These are phyloP conservation scores for Drosophila anomalata DNA, from an alignment of 2,888 invertebrate genomes.

Conservation along the genomic window DNA sequence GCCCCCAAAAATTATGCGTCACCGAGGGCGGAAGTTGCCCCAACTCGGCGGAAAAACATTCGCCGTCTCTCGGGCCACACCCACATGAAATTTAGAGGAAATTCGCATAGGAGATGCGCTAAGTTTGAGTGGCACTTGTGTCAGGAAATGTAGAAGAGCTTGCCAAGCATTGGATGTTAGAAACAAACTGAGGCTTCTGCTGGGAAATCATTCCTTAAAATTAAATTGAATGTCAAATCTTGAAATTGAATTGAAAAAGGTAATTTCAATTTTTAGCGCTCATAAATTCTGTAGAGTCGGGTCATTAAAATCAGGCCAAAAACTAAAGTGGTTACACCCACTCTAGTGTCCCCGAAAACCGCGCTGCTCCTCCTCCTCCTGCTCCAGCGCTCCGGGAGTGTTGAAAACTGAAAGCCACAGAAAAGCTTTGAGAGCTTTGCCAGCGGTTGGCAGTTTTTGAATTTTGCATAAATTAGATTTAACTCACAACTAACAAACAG, in stretches of 20 bases:
- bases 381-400: conserved; percentile 13
- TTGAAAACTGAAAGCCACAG: conserved; percentile 53
- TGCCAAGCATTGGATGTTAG: conserved; percentile 1
- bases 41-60: conserved; percentile 20
- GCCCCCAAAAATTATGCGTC: conserved; percentile 49
- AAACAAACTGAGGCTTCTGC: not conserved
- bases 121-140: conserved; percentile 23
- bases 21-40: conserved; percentile 35
- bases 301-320: conserved; percentile 64
- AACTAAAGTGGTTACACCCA: conserved; percentile 44
- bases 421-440: conserved; percentile 50
- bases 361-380: not conserved
- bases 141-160: conserved; percentile 1
- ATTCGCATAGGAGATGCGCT: conserved; percentile 17
- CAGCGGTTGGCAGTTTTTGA: conserved; percentile 52
- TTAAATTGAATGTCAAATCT: not conserved
- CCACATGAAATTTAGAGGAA: conserved; percentile 31
- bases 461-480: conserved; percentile 74
- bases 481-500: conserved; percentile 51
- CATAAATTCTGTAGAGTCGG: conserved; percentile 68
- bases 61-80: conserved; percentile 13
- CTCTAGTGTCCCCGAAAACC: conserved; percentile 1
- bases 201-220: not conserved
- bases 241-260: conserved; percentile 21
- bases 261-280: conserved; percentile 70